Evolutionary conservation across 2,888 invertebrate species (phyloP).

Genomic region (Laothoe populi): DNA sequence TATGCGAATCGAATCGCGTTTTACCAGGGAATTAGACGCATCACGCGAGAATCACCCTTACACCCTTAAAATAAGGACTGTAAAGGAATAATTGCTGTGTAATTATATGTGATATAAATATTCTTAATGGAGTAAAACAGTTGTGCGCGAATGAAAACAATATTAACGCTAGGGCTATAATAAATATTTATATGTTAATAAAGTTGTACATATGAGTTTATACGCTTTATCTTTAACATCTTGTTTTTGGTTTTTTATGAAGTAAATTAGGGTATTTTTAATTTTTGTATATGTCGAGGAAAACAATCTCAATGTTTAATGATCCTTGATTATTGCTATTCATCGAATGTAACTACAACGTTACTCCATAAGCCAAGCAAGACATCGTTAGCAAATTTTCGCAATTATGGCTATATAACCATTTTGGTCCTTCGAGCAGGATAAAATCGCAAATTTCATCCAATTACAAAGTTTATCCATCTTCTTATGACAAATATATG

Average conservation of each 20-base stretch:
- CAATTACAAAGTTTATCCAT: neutral
- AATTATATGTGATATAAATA: constrained; percentile 64
- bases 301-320: neutral
- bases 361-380: too few species aligned
- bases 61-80: constrained; percentile 32
- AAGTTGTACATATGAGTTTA: neutral
- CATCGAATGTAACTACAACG: too few species aligned
- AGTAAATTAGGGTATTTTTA: neutral
- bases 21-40: constrained; percentile 37
- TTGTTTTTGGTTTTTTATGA: neutral
- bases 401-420: too few species aligned
- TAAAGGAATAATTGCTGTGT: constrained; percentile 40
- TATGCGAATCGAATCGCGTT: constrained; percentile 56
- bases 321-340: too few species aligned
- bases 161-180: constrained; percentile 37
- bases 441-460: neutral
- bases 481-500: neutral
- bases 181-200: constrained; percentile 26
- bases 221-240: neutral
- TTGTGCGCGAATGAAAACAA: constrained; percentile 58
- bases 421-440: neutral
- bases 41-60: constrained; percentile 43
- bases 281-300: neutral
- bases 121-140: constrained; percentile 59
- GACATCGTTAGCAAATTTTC: too few species aligned